Conservation (phyloP, 2,888 invertebrate species). For the Clepsis dumicolana region DNA sequence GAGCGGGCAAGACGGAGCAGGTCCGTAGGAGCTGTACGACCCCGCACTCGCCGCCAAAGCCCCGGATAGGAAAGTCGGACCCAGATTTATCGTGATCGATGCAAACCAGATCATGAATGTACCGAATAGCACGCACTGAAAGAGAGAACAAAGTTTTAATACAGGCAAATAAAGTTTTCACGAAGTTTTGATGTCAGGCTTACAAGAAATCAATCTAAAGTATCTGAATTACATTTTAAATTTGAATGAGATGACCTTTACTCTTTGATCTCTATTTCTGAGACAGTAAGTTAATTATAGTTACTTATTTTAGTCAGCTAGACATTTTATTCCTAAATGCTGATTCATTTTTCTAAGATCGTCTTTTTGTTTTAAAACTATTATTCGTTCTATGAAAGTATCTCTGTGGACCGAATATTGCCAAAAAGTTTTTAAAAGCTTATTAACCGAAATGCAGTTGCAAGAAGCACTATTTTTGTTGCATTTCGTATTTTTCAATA, state of each 20-base stretch:
- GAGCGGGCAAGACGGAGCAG: conserved; percentile 93
- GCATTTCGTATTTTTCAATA: too few species aligned
- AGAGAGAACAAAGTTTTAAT: conserved; percentile 55
- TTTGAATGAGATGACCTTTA: background rate
- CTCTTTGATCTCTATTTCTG: background rate
- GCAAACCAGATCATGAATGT: conserved; percentile 98
- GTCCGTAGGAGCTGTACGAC: conserved; percentile 88
- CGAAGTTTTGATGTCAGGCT: too few species aligned
- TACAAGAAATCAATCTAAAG: background rate
- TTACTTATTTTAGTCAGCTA: too few species aligned
- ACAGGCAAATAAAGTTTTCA: background rate
- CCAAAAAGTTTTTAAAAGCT: too few species aligned
- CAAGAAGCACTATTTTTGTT: too few species aligned
- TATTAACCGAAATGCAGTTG: too few species aligned
- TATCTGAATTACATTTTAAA: background rate
- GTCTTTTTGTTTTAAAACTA: too few species aligned
- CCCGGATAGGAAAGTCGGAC: conserved; percentile 94
- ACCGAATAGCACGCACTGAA: conserved; percentile 95
- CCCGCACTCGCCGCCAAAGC: conserved; percentile 93
- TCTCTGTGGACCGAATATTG: too few species aligned
- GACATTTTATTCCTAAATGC: too few species aligned
- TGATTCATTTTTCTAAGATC: too few species aligned
- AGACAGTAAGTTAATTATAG: too few species aligned
- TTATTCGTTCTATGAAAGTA: too few species aligned
- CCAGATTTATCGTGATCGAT: conserved; percentile 95